Evolutionary conservation across 2,888 invertebrate species (phyloP), one percentile per base, ranked within the genome.

Genomic region (Hirtodrosophila trivittata): DNA sequence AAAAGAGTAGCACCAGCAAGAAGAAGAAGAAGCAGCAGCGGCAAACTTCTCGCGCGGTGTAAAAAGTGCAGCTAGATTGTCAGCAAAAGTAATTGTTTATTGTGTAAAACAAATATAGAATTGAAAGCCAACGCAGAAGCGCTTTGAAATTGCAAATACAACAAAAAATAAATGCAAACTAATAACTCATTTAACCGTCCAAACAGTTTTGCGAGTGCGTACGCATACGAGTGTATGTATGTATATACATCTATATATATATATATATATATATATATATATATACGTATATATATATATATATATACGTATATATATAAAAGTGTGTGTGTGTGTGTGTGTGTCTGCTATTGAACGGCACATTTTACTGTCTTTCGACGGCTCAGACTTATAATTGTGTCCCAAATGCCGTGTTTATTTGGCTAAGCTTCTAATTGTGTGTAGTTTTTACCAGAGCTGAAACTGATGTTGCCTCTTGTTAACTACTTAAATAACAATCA

Each of bases 1-100:
- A 80, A 85, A 64, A 66, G 74, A 77, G 74, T 67, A 60, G 38
- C 56, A 57, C 55, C 50, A 69, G 41, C 38, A 73, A 75, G 65
- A 70, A 66, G 84, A 65, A 66, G 72, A n/a, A n/a, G n/a, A n/a
- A n/a, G n/a, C n/a, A n/a, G n/a, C 18, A 80, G 78, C 78, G 86
- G 78, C 83, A 75, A 85, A 75, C 66, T 82, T 82, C 74, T 74
- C 57, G 69, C 71, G 69, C 74, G 82, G 74, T 69, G 77, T 50
- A 67, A 65, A 41, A 64, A 57, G 59, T 59, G 59, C 65, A 84
- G 30, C 43, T 50, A 55, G 66, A 60, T 46, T 62, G 54, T 6
- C 54, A 41, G 30, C 35, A 33, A 60, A 66, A 46, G 30, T 30
- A 35, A 49, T 49, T 10, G 12, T 25, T 47, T 18, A 45, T 37